Conservation (phyloP, 1,140 invertebrate species). For the Eueides isabella region DNA sequence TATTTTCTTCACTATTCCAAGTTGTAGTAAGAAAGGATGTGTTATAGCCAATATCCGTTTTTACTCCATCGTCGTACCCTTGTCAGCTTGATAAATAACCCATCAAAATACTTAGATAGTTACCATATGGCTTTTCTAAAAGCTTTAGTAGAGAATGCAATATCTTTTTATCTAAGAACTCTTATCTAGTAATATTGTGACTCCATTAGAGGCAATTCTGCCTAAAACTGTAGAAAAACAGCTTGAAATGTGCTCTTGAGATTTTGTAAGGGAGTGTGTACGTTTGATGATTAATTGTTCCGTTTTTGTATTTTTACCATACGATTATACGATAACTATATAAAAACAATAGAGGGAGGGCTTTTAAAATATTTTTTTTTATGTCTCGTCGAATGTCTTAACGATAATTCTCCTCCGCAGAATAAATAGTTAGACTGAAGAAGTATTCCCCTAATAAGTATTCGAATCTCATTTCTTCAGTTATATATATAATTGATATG, state of each 20-base stretch:
- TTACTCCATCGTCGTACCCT: slow-evolving; percentile 9
- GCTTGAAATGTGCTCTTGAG: background rate
- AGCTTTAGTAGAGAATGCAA: background rate
- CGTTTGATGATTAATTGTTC: background rate
- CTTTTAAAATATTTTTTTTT: too few relatives aligned
- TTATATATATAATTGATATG: too few relatives aligned
- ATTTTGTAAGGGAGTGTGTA: background rate
- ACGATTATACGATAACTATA: too few relatives aligned
- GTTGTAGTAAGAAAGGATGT: background rate
- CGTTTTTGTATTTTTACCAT: background rate
- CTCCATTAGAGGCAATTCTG: background rate
- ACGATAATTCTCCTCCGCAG: too few relatives aligned
- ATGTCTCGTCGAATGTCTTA: too few relatives aligned
- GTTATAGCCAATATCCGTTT: slow-evolving; percentile 11
- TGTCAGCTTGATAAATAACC: slow-evolving; percentile 9
- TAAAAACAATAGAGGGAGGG: too few relatives aligned
- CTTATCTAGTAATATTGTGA: slow-evolving; percentile 5
- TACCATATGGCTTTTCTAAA: background rate
- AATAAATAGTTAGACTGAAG: too few relatives aligned
- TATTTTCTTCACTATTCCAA: background rate
- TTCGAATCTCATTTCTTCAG: too few relatives aligned
- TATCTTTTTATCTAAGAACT: slow-evolving; percentile 10
- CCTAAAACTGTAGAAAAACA: background rate
- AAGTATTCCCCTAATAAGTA: too few relatives aligned
- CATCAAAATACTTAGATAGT: slow-evolving; percentile 9